These are phyloP conservation scores for Eupristina koningsbergeri DNA, from an alignment of 1,140 invertebrate genomes.

Conservation along the genomic window DNA sequence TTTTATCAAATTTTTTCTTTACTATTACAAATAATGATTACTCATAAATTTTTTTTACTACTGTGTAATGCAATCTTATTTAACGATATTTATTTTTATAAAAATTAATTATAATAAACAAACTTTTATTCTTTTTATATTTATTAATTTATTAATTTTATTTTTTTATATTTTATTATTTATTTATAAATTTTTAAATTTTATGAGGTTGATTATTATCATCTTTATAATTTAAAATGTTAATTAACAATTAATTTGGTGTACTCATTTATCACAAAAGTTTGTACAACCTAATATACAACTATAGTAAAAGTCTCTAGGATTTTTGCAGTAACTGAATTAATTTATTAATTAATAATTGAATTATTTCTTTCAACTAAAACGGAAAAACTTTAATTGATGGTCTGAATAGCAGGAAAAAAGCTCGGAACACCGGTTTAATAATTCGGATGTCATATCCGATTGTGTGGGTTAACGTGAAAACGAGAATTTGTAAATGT, in stretches of 20 bases:
- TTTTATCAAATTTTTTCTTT: not conserved
- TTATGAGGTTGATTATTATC: too few relatives aligned
- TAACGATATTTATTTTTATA: not conserved
- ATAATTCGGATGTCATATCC: not conserved
- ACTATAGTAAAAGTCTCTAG: too few relatives aligned
- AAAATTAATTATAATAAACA: too few relatives aligned
- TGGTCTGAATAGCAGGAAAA: not conserved
- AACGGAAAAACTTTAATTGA: not conserved
- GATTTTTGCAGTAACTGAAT: not conserved
- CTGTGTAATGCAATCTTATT: not conserved
- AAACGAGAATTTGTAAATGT: slow-evolving; percentile 19
- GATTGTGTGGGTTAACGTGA: not conserved
- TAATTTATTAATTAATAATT: not conserved
- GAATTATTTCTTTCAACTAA: not conserved
- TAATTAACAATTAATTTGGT: too few relatives aligned
- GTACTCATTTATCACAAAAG: too few relatives aligned
- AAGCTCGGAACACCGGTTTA: not conserved
- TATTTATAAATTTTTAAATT: too few relatives aligned
- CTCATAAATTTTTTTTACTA: not conserved
- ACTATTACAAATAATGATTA: not conserved
- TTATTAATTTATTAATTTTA: too few relatives aligned
- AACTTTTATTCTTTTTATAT: too few relatives aligned
- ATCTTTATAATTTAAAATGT: too few relatives aligned
- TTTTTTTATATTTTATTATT: too few relatives aligned
- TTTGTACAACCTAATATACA: too few relatives aligned